Conservation (phyloP, 2,888 invertebrate genomes). For the Agrilus mali region DNA sequence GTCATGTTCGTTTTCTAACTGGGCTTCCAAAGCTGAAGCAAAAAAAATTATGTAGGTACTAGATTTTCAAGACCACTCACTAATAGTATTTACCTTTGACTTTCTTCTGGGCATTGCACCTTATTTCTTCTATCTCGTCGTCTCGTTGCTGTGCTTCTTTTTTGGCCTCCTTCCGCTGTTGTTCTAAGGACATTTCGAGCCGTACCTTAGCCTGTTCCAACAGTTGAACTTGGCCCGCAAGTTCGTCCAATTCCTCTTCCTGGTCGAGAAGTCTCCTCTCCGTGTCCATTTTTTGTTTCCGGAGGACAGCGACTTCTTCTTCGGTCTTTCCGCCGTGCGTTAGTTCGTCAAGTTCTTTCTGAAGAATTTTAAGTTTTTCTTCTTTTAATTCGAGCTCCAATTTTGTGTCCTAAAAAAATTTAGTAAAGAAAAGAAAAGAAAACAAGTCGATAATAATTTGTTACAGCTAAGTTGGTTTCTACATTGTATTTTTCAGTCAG, state of each 20-base stretch:
- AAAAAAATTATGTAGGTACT: constrained; percentile 14
- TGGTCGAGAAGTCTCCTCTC: constrained; percentile 76
- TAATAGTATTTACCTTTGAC: constrained; percentile 53
- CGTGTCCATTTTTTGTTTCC: constrained; percentile 75
- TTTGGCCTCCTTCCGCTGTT: constrained; percentile 79
- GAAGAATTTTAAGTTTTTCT: constrained; percentile 66
- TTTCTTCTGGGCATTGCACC: constrained; percentile 84
- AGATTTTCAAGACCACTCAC: too few species aligned
- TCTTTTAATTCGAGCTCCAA: constrained; percentile 82
- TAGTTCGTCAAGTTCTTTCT: constrained; percentile 76
- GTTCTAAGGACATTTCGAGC: constrained; percentile 87
- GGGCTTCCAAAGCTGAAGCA: constrained; percentile 68
- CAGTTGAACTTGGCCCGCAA: constrained; percentile 67
- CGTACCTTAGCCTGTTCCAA: constrained; percentile 87
- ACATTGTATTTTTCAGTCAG: constrained; percentile 76
- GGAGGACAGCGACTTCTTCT: constrained; percentile 71
- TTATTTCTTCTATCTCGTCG: constrained; percentile 85
- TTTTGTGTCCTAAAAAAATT: constrained; percentile 55
- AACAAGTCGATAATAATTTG: constrained; percentile 19
- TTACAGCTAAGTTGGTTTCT: constrained; percentile 75
- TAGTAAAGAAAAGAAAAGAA: not conserved
- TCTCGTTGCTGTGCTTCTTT: constrained; percentile 84
- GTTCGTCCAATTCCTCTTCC: constrained; percentile 92
- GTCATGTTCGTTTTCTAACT: constrained; percentile 86
- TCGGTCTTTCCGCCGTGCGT: constrained; percentile 69